Evolutionary conservation across 2,888 invertebrate genomes (phyloP).

Genomic region (Carabus problematicus): DNA sequence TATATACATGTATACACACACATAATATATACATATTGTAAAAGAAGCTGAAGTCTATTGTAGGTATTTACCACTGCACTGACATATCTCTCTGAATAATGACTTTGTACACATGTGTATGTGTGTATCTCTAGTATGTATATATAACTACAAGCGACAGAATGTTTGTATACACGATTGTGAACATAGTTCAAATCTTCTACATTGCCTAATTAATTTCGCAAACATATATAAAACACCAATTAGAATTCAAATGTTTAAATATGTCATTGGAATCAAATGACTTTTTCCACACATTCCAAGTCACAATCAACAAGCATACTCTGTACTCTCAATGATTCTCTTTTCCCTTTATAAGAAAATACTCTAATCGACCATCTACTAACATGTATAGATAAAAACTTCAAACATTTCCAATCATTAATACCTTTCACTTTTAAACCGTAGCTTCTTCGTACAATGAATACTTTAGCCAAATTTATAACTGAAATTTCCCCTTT

Average conservation of each 20-base stretch:
- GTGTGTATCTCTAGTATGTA: neutral
- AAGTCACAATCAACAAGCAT: slow-evolving; percentile 14
- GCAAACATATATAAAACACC: slow-evolving; percentile 51
- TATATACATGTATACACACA: neutral
- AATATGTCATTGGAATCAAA: slow-evolving; percentile 26
- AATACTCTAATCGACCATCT: slow-evolving; percentile 40
- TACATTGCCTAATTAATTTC: slow-evolving; percentile 40
- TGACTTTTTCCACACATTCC: slow-evolving; percentile 21
- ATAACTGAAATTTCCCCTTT: neutral
- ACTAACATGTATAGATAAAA: slow-evolving; percentile 39
- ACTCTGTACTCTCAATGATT: slow-evolving; percentile 16
- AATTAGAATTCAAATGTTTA: slow-evolving; percentile 49
- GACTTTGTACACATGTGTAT: neutral
- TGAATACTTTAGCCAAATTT: neutral
- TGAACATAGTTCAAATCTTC: slow-evolving; percentile 28
- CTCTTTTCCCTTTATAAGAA: slow-evolving; percentile 28
- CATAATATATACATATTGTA: neutral
- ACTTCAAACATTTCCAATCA: slow-evolving; percentile 27
- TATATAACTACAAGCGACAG: slow-evolving; percentile 39
- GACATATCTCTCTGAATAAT: slow-evolving; percentile 1
- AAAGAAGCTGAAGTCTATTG: slow-evolving; percentile 3
- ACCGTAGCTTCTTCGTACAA: slow-evolving; percentile 3
- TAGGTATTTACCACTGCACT: neutral
- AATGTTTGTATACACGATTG: slow-evolving; percentile 36
- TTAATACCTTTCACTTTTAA: slow-evolving; percentile 3